These are phyloP conservation scores for Hirtodrosophila trivittata DNA, from an alignment of 2,888 invertebrate species.

Conservation along the genomic window DNA sequence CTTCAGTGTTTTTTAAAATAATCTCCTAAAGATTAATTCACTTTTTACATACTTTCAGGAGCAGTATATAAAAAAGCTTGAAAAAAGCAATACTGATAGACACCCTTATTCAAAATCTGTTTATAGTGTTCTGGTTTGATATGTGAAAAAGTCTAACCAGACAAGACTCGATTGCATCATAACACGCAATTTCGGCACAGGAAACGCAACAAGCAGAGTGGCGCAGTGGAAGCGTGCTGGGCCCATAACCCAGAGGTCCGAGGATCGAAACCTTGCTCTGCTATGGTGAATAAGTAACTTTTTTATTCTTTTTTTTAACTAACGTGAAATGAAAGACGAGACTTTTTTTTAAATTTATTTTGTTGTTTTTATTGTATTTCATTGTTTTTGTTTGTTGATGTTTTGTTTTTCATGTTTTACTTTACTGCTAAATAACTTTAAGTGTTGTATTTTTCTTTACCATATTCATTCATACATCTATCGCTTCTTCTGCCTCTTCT, in stretches of 20 bases:
- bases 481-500: background rate
- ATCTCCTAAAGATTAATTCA: too few species aligned
- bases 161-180: too few species aligned
- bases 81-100: too few species aligned
- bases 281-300: slow-evolving; percentile 19
- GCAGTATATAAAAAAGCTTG: too few species aligned
- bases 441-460: slow-evolving; percentile 72
- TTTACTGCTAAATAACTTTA: slow-evolving; percentile 80
- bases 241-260: slow-evolving; percentile 62
- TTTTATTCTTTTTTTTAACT: background rate
- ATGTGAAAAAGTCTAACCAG: too few species aligned
- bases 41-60: too few species aligned
- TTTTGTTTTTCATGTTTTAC: slow-evolving; percentile 56
- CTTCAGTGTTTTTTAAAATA: too few species aligned
- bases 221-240: slow-evolving; percentile 60
- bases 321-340: slow-evolving; percentile 18
- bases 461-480: slow-evolving; percentile 54
- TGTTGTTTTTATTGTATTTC: slow-evolving; percentile 79
- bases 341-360: slow-evolving; percentile 68
- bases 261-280: slow-evolving; percentile 60
- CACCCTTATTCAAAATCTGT: too few species aligned
- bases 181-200: slow-evolving; percentile 1
- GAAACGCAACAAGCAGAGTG: slow-evolving; percentile 39
- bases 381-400: slow-evolving; percentile 66
- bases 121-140: too few species aligned